Percentiles rank a stretch among this genome's conserved stretches.
Evolutionary conservation across 2,113 vertebrate genomes (phyloP).

Genomic region (Petromus typicus): DNA sequence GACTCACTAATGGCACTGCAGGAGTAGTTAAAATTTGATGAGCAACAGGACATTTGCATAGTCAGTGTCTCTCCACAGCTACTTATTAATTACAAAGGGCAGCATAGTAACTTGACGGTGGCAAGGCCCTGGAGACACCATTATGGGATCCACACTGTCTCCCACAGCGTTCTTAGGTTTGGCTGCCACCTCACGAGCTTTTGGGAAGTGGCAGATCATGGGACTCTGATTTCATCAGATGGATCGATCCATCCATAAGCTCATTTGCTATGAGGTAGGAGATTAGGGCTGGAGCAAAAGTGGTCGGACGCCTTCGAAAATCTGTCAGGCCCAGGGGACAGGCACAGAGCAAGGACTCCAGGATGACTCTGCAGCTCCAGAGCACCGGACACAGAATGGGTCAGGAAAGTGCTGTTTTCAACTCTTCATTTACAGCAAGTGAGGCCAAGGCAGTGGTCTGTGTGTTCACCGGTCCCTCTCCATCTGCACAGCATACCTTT

Average conservation of each 20-base stretch:
- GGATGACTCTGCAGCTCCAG: neutral
- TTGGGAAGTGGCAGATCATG: neutral
- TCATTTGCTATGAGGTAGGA: neutral
- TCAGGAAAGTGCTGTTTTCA: neutral
- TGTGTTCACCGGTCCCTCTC: neutral
- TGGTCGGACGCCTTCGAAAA: neutral
- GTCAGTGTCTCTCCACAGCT: neutral
- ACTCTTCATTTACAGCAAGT: neutral
- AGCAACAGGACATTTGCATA: neutral
- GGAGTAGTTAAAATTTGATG: neutral
- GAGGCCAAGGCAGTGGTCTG: neutral
- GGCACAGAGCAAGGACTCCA: neutral
- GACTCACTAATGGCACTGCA: neutral
- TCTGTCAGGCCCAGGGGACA: neutral
- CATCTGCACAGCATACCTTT: neutral
- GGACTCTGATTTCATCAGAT: neutral
- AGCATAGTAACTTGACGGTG: neutral
- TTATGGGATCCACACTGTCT: too few species aligned
- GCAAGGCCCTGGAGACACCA: neutral
- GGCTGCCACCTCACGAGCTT: neutral
- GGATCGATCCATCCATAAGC: neutral
- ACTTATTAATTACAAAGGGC: neutral
- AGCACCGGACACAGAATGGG: neutral
- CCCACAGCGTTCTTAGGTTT: neutral
- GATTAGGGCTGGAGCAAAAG: neutral